Conservation (phyloP, 1,140 invertebrate genomes). For the Saccostrea glomerata region DNA sequence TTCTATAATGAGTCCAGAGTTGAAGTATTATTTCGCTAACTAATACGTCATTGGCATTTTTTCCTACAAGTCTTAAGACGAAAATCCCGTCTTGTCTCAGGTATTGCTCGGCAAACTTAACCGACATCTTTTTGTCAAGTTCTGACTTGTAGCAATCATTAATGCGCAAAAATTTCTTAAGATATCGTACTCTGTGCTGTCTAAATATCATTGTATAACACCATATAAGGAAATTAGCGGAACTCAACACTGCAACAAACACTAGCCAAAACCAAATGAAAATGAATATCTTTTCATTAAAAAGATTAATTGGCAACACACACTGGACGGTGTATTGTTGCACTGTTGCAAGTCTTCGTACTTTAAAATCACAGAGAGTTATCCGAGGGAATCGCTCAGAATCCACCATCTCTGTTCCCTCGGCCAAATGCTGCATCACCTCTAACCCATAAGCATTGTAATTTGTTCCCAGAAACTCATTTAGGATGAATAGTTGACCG, state of each 20-base stretch:
- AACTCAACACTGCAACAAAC: conserved; percentile 80
- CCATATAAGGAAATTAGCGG: conserved; percentile 79
- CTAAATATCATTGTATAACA: conserved; percentile 78
- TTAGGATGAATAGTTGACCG: conserved; percentile 80
- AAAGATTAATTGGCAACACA: conserved; percentile 82
- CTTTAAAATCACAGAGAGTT: conserved; percentile 78
- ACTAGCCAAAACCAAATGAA: conserved; percentile 83
- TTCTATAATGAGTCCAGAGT: conserved; percentile 79
- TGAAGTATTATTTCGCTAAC: conserved; percentile 81
- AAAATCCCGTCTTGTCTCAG: conserved; percentile 81
- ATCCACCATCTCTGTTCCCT: conserved; percentile 73
- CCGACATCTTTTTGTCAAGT: conserved; percentile 76
- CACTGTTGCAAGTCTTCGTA: conserved; percentile 76
- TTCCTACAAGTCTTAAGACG: conserved; percentile 80
- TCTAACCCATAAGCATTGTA: conserved; percentile 81
- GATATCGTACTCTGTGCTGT: conserved; percentile 76
- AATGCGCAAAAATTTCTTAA: conserved; percentile 79
- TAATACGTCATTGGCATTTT: conserved; percentile 81
- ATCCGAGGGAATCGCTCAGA: conserved; percentile 79
- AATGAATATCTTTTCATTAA: conserved; percentile 83
- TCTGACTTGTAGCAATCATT: conserved; percentile 77
- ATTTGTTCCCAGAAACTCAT: conserved; percentile 80
- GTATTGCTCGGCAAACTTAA: conserved; percentile 80
- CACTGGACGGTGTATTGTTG: conserved; percentile 80
- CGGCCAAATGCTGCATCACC: conserved; percentile 75